Conservation (phyloP, 1,140 invertebrate species). For the Bombus confusus region DNA sequence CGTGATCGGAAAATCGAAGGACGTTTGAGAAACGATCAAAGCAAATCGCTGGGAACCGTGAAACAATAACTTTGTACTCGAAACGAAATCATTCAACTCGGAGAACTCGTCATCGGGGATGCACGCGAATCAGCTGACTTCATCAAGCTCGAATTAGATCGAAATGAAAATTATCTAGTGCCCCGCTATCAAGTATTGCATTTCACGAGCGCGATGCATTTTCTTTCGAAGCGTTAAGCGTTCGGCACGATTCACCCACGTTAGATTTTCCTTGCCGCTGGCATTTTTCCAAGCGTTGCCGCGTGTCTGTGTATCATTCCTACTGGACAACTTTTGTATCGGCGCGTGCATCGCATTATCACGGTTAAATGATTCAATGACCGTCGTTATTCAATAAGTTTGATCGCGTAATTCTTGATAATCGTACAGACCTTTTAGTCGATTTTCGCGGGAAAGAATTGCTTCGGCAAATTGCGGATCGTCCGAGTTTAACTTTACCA, state of each 20-base stretch:
- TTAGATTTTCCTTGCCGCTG: slow-evolving; percentile 57
- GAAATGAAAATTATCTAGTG: slow-evolving; percentile 43
- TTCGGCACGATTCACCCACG: slow-evolving; percentile 37
- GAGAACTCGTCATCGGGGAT: not conserved
- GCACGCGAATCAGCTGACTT: slow-evolving; percentile 26
- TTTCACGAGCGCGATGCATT: slow-evolving; percentile 45
- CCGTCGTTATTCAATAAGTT: not conserved
- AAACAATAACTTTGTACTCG: not conserved
- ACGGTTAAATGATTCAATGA: not conserved
- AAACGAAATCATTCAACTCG: not conserved
- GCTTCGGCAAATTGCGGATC: too few species aligned
- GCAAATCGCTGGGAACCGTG: not conserved
- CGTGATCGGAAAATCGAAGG: not conserved
- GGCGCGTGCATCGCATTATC: slow-evolving; percentile 6
- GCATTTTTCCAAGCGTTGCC: slow-evolving; percentile 49
- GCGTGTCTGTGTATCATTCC: slow-evolving; percentile 42
- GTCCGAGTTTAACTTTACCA: too few species aligned
- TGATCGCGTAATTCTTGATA: not conserved
- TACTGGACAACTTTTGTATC: slow-evolving; percentile 54
- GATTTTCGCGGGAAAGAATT: not conserved
- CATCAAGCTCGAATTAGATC: slow-evolving; percentile 34
- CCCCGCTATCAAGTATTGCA: slow-evolving; percentile 33
- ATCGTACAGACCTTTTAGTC: not conserved
- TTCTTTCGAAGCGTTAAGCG: slow-evolving; percentile 26
- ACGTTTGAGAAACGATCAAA: too few species aligned